Percentiles rank a stretch among this genome's conserved stretches.
Conservation (phyloP, 2,888 invertebrate species). For the Ophion ellenae region DNA sequence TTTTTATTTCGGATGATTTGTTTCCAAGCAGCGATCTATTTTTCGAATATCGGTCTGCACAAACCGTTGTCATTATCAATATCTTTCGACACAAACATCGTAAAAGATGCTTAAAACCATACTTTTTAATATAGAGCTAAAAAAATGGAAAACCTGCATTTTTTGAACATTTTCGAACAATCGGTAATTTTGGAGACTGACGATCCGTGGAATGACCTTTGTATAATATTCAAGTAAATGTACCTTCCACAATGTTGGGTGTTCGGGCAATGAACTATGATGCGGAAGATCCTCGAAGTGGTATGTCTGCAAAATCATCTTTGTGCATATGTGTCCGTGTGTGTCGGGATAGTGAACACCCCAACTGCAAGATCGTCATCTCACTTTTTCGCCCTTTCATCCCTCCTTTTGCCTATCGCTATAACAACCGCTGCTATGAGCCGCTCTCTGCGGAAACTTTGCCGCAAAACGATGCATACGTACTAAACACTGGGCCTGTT, state of each 20-base stretch:
- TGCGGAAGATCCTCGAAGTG: neutral
- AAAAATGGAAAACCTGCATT: too few relatives aligned
- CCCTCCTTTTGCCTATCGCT: neutral
- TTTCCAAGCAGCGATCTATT: too few relatives aligned
- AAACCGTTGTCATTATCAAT: too few relatives aligned
- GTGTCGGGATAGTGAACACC: constrained; percentile 11
- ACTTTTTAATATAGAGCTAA: too few relatives aligned
- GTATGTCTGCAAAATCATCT: neutral
- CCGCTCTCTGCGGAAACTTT: constrained; percentile 16
- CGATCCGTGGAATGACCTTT: neutral
- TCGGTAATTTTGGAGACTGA: neutral
- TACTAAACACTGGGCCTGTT: constrained; percentile 31
- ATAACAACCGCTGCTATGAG: constrained; percentile 33
- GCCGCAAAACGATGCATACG: constrained; percentile 34
- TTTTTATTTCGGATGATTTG: too few relatives aligned
- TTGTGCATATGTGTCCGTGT: too few relatives aligned
- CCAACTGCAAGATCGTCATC: neutral
- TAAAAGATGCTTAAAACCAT: too few relatives aligned
- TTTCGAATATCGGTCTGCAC: too few relatives aligned
- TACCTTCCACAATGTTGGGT: neutral
- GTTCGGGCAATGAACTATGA: neutral
- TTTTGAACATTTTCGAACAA: neutral
- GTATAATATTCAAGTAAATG: neutral
- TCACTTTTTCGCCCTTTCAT: neutral
- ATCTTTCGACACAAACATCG: too few relatives aligned